Evolutionary conservation across 2,888 invertebrate species (phyloP), one percentile per base, ranked within the genome.

Genomic region (Platynereis dumerilii): DNA sequence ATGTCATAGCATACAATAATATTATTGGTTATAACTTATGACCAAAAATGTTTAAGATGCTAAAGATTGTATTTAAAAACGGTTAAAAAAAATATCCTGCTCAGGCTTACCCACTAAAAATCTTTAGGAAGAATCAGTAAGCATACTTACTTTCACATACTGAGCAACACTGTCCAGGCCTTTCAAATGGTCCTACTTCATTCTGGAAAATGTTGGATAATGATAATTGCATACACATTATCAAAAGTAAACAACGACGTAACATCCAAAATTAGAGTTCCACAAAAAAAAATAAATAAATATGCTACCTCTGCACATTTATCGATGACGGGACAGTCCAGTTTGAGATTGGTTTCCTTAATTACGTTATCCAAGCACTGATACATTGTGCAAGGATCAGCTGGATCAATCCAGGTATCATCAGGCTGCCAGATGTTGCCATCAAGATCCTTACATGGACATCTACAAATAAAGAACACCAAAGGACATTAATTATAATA

Each of bases 221-320:
- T n/a, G n/a, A n/a, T n/a, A n/a, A n/a, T n/a, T n/a, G n/a, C n/a
- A n/a, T n/a, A n/a, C 5, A 48, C 5, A 20, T 12, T 20, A 48
- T 20, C 48, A 20, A n/a, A 48, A 20, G 22, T 48, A n/a, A 48
- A 48, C 12, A n/a, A n/a, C n/a, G n/a, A n/a, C n/a, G n/a, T n/a
- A n/a, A n/a, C n/a, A n/a, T n/a, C n/a, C n/a, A n/a, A n/a, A n/a
- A n/a, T n/a, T n/a, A n/a, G n/a, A n/a, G n/a, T n/a, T n/a, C n/a
- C n/a, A n/a, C n/a, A n/a, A n/a, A n/a, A n/a, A n/a, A n/a, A n/a
- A n/a, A n/a, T n/a, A n/a, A n/a, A n/a, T n/a, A n/a, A n/a, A n/a
- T n/a, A n/a, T 34, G 5, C 17, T 48, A 48, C 48, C 48, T n/a
- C n/a, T 20, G 10, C 48, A 48, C 48, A 48, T n/a, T 48, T 48